Conservation (phyloP, 1,140 invertebrate species). For the Paraescarpia echinospica region DNA sequence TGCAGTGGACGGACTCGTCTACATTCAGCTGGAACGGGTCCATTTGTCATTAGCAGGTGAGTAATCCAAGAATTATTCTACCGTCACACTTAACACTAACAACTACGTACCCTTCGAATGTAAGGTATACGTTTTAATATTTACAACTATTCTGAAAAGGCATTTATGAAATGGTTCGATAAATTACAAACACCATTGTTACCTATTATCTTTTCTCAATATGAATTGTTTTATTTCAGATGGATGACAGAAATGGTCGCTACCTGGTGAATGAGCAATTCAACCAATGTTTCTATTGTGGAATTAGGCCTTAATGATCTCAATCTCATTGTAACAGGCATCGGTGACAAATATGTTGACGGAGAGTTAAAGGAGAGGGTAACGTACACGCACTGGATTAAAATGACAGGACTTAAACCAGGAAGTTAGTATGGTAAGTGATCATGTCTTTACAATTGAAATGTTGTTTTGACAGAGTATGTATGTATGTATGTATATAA, state of each 20-base stretch:
- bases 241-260: too few species aligned
- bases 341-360: slow-evolving; percentile 72
- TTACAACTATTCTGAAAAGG: too few species aligned
- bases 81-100: neutral
- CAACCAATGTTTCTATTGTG: slow-evolving; percentile 71
- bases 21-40: slow-evolving; percentile 73
- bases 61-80: neutral
- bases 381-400: slow-evolving; percentile 81
- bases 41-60: slow-evolving; percentile 67
- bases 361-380: slow-evolving; percentile 69
- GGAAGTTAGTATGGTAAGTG: slow-evolving; percentile 67
- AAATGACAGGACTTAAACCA: slow-evolving; percentile 65
- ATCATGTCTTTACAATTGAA: slow-evolving; percentile 31
- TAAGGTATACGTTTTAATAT: too few species aligned
- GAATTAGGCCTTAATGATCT: slow-evolving; percentile 73
- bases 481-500: neutral
- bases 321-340: slow-evolving; percentile 61
- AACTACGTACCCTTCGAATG: neutral
- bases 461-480: neutral
- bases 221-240: slow-evolving; percentile 64
- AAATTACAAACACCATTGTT: too few species aligned
- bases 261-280: too few species aligned
- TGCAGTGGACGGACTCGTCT: slow-evolving; percentile 16
- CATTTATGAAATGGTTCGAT: too few species aligned
- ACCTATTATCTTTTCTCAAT: neutral